phyloP scores from a whole-genome alignment of 2,888 invertebrate species.

The Philaethria dido region DNA sequence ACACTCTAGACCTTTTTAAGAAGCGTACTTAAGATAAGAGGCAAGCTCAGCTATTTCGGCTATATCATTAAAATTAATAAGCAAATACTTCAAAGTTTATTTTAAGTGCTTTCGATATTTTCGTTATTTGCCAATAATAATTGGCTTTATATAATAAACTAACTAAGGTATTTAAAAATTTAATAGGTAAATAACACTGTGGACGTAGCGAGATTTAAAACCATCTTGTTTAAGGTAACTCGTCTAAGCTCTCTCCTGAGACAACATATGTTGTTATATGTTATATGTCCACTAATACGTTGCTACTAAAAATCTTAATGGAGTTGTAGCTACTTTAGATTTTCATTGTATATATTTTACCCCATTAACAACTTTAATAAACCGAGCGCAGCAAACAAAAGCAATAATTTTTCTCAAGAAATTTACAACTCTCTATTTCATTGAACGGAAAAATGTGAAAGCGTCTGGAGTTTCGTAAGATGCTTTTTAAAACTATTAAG shows the following conservation, averaged over 20 bases:
- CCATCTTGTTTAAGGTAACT: not conserved
- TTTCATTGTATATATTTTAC: conserved; percentile 6
- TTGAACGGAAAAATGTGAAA: conserved; percentile 29
- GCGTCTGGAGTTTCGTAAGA: conserved; percentile 19
- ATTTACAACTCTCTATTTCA: conserved; percentile 54
- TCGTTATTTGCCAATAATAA: conserved; percentile 16
- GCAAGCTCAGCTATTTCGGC: conserved; percentile 71
- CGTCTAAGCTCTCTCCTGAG: not conserved
- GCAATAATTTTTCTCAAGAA: conserved; percentile 56
- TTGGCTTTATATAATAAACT: not conserved
- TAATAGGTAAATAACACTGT: not conserved
- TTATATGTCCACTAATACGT: too few species aligned
- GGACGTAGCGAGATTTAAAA: not conserved
- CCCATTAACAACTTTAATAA: conserved; percentile 52
- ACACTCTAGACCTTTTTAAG: conserved; percentile 69
- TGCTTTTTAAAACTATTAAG: not conserved
- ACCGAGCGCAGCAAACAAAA: conserved; percentile 54
- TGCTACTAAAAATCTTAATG: not conserved
- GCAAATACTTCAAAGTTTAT: conserved; percentile 53
- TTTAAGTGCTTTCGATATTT: conserved; percentile 26
- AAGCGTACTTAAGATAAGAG: conserved; percentile 66
- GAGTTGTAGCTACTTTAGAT: not conserved
- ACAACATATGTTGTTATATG: not conserved
- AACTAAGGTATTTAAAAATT: not conserved
- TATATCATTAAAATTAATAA: conserved; percentile 78